Evolutionary conservation across 1,140 invertebrate species (phyloP).

Genomic region (Coelopa frigida): DNA sequence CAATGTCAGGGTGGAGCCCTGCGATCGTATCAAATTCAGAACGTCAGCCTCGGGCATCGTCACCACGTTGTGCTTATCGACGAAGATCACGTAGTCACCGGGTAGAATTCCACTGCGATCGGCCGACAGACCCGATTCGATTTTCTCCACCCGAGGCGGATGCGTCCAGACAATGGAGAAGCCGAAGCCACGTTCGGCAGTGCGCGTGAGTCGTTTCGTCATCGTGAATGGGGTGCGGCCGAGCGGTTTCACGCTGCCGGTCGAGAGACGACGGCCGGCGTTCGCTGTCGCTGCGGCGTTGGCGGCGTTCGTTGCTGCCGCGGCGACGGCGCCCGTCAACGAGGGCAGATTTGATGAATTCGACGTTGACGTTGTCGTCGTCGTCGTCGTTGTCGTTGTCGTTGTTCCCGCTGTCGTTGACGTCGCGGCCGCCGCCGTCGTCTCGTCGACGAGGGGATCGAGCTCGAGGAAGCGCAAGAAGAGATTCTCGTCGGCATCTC

Average conservation of each 20-base stretch:
- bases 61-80: conserved; percentile 77
- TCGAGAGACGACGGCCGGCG: conserved; percentile 8
- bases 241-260: conserved; percentile 8
- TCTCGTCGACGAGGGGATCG: conserved; percentile 57
- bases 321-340: conserved; percentile 44
- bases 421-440: conserved; percentile 40
- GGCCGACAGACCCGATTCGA: conserved; percentile 73
- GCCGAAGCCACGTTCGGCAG: conserved; percentile 60
- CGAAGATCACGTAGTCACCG: conserved; percentile 80
- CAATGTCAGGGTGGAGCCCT: conserved; percentile 52
- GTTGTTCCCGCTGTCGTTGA: conserved; percentile 1
- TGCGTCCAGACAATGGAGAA: conserved; percentile 90
- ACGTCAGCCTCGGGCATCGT: conserved; percentile 68
- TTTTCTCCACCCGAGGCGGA: conserved; percentile 79
- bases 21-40: conserved; percentile 62
- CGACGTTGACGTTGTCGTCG: conserved; percentile 46
- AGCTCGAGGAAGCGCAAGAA: conserved; percentile 73
- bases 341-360: too few species aligned
- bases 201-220: conserved; percentile 57
- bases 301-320: conserved; percentile 3
- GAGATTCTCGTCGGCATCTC: conserved; percentile 61
- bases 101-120: conserved; percentile 70
- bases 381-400: conserved; percentile 23
- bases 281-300: background rate
- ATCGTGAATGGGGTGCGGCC: conserved; percentile 79